Evolutionary conservation across 2,113 vertebrate genomes (phyloP), one percentile per base, ranked within the genome.

Genomic region (Chaetorhynchus papuensis): DNA sequence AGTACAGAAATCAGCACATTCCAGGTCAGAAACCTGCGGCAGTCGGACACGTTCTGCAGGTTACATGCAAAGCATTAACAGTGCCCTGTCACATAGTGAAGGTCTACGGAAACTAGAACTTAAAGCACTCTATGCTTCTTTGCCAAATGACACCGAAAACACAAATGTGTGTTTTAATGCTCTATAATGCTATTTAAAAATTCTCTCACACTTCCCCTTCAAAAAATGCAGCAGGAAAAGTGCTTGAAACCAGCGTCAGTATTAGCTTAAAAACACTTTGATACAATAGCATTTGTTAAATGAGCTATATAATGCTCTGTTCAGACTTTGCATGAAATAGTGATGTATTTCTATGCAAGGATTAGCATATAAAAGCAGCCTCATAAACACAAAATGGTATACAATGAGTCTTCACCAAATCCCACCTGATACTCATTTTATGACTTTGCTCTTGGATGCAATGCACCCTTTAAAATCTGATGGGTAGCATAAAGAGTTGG

Each of bases 341-440:
- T 53, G 60, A 81, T 9, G 39, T 74, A 81, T 75, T 89, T 90
- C 15, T 93, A 89, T 88, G 76, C 74, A 93, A 88, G 44, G 96
- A 81, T 81, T 91, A 97, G 96, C 94, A 96, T 87, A 96, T 96
- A 95, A 97, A 97, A 97, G 89, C 89, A 98, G 96, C 92, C 81
- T 98, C 95, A 87, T 94, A 97, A 98, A 96, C 92, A 97, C 76
- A 97, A 94, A 96, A 97, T 86, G 7, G 89, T 96, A 98, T 79
- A 97, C 92, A 97, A 60, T 95, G 96, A 97, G 77, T 96, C 90
- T 96, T 97, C 97, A 98, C 82, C 89, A 75, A 98, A 97, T 97
- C 97, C 96, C 97, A 97, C 97, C 96, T 97, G 96, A 97, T 97
- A 98, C 91, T 98, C 97, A 97, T 98, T 98, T 97, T 96, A 97